Base-by-base conservation (phyloP, 2,113 vertebrate genomes). In the Coreoperca whiteheadi region DNA sequence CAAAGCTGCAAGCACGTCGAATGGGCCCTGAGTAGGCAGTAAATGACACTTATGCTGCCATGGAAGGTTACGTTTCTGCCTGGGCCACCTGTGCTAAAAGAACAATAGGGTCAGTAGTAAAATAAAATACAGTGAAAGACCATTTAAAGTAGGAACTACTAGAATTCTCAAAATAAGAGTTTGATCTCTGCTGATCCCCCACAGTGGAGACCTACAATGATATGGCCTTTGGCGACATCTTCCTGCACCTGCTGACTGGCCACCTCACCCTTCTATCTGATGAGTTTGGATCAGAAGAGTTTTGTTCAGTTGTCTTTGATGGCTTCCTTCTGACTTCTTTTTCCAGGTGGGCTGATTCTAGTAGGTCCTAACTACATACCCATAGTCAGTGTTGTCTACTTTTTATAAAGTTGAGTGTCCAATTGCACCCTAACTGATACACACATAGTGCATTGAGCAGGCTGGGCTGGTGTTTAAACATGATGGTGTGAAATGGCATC, bases 191-290 rank as follows among this genome's bases (percentile, higher is more conserved):
- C 20, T 71, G 16, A 70, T 50, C 11, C 56, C 59, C 65, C 87
- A 0, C 77, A 99, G 98, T 96, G 83, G 98, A 98, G 88, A 98
- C 97, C 0, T 97, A 98, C 75, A 97, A 97, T 0, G 98, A 99
- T 89, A 95, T 98, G 94, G 97, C 97, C 28, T 99, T 99, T 43
- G 93, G 97, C 2, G 98, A 99, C 84, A 97, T 99, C 87, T 99
- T 99, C 92, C 96, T 99, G n/a, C 98, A 99, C 86, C 93, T 99
- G 77, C 96, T 99, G 65, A 98, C 96, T 0, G 97, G 97, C 41
- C 98, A 97, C 89, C 96, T 99, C 80, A 98, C 97, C 0, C 94
- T 99, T 74, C 95, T 99, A 39, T 96, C 96, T 0, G 98, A 99
- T 0, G 98, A 99, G 72, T 99, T 99, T 70, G 95, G 96, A 3